A percentile compares a stretch with the other conserved stretches of the same genome.
Evolutionary conservation across 1,140 invertebrate species (phyloP).

Genomic region (Pectinophora gossypiella): DNA sequence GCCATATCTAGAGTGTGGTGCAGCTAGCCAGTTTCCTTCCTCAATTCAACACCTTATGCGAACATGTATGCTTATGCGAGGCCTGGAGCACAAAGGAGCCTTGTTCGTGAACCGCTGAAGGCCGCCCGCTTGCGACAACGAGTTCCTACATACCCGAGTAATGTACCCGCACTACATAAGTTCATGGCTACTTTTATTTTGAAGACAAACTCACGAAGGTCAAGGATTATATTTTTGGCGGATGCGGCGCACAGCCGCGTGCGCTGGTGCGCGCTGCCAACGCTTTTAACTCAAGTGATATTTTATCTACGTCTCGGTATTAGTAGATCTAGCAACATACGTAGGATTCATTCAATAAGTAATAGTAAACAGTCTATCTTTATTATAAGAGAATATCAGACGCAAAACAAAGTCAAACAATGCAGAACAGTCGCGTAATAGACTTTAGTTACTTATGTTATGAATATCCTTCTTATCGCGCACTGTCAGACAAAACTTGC

Average conservation of each 20-base stretch:
- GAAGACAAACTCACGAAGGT: slow-evolving; percentile 65
- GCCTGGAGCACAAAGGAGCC: slow-evolving; percentile 41
- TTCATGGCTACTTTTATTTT: slow-evolving; percentile 68
- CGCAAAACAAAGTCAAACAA: no score
- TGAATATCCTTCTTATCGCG: no score
- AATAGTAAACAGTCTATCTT: no score
- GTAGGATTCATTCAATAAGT: no score
- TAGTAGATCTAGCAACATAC: no score
- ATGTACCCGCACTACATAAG: slow-evolving; percentile 48
- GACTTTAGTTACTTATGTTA: no score
- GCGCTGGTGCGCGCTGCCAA: slow-evolving; percentile 49
- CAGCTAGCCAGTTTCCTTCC: not conserved
- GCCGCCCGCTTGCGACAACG: slow-evolving; percentile 44
- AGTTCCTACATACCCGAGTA: slow-evolving; percentile 45
- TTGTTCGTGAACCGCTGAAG: slow-evolving; percentile 65
- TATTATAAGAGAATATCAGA: no score
- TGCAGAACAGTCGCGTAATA: no score
- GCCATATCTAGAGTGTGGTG: not conserved
- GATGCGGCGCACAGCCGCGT: no score
- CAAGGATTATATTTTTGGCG: slow-evolving; percentile 68
- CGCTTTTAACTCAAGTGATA: no score
- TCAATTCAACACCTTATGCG: slow-evolving; percentile 11
- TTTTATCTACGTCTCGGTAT: no score
- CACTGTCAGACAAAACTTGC: no score
- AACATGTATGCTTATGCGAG: not conserved